Percentiles rank a stretch among this genome's conserved stretches.
Conservation (phyloP, 2,797 vertebrate genomes). For the Typhlichthys subterraneus region DNA sequence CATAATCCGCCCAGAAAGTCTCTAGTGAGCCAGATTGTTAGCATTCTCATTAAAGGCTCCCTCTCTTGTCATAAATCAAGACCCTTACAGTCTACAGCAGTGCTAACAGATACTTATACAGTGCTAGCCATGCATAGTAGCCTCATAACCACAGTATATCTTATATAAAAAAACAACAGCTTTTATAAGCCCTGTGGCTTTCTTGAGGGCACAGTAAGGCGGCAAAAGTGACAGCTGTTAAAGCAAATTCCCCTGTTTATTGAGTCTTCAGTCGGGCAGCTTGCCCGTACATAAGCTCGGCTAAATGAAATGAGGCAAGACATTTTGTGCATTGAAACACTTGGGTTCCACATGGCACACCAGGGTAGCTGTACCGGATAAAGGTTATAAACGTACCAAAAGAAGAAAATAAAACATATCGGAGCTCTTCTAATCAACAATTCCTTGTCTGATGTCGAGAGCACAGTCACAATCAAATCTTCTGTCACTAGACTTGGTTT, state of each 20-base stretch:
- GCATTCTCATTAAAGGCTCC: constrained; percentile 75
- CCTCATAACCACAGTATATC: constrained; percentile 71
- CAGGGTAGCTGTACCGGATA: constrained; percentile 39
- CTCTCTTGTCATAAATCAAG: constrained; percentile 78
- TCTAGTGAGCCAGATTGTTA: constrained; percentile 77
- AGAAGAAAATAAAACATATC: constrained; percentile 22
- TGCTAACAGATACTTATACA: constrained; percentile 63
- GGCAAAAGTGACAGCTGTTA: constrained; percentile 75
- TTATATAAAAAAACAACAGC: constrained; percentile 59
- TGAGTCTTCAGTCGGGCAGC: constrained; percentile 57
- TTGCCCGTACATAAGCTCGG: constrained; percentile 62
- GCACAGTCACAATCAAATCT: constrained; percentile 48
- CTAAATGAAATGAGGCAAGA: constrained; percentile 68
- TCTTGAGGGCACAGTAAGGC: constrained; percentile 65
- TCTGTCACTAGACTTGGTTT: constrained; percentile 35
- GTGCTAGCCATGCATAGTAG: constrained; percentile 47
- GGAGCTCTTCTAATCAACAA: constrained; percentile 48
- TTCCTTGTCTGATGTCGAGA: constrained; percentile 42
- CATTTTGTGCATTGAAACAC: constrained; percentile 46
- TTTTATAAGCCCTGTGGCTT: constrained; percentile 62
- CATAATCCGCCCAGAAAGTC: constrained; percentile 75
- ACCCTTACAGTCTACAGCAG: constrained; percentile 65
- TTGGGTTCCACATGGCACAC: constrained; percentile 60
- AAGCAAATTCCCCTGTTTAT: constrained; percentile 70
- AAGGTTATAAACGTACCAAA: constrained; percentile 55